Percentiles rank a stretch among this genome's conserved stretches.
Conservation (phyloP, 2,888 invertebrate genomes). For the Ophioninae sp. region DNA sequence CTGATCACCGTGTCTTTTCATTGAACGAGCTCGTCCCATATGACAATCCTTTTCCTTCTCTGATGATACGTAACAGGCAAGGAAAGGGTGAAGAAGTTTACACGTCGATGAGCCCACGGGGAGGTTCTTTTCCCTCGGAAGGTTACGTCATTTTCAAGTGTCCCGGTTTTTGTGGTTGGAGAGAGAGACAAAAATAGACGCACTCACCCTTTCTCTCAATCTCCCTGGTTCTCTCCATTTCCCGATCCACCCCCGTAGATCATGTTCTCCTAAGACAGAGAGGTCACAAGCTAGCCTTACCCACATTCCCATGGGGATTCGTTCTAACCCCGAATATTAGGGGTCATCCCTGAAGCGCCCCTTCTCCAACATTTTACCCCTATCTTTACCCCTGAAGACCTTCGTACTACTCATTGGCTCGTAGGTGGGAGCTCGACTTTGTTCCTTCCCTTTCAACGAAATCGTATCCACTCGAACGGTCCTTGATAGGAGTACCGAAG, state of each 20-base stretch:
- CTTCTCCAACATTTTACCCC: conserved; percentile 15
- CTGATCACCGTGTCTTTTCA: conserved; percentile 4
- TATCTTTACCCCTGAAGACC: conserved; percentile 2
- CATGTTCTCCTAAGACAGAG: conserved; percentile 79
- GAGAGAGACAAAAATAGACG: conserved; percentile 16
- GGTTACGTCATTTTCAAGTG: conserved; percentile 1
- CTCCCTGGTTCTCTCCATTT: conserved; percentile 25
- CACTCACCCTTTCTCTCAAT: conserved; percentile 37
- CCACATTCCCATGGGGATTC: conserved; percentile 78
- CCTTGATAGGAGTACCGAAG: conserved; percentile 57
- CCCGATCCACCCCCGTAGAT: conserved; percentile 63
- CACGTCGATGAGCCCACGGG: neutral
- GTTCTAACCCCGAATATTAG: conserved; percentile 63
- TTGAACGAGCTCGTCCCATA: neutral
- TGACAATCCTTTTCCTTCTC: conserved; percentile 58
- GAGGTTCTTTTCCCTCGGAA: neutral
- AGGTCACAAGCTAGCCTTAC: conserved; percentile 80
- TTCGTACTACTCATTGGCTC: conserved; percentile 21
- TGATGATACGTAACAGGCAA: conserved; percentile 55
- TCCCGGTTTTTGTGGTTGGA: conserved; percentile 30
- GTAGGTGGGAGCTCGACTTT: neutral
- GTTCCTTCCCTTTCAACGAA: conserved; percentile 3
- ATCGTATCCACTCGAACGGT: conserved; percentile 25
- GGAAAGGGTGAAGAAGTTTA: conserved; percentile 47
- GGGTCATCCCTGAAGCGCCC: conserved; percentile 58